Evolutionary conservation across 2,797 vertebrate genomes (phyloP), one percentile per base, ranked within the genome.

Genomic region (Urosaurus nigricauda): DNA sequence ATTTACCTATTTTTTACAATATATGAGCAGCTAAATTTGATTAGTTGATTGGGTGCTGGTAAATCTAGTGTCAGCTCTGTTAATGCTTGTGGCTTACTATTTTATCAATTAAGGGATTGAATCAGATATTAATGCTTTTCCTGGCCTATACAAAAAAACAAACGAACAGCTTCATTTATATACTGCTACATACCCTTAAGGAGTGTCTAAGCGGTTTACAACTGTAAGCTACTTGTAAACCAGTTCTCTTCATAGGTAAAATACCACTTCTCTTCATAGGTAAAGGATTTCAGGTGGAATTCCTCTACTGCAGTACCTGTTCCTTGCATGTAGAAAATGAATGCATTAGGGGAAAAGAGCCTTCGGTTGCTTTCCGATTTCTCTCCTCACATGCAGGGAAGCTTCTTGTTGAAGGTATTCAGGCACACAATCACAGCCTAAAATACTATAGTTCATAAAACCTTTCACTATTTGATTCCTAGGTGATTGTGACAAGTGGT

Each of bases 1-100:
- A 24, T 79, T 13, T 79, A 12, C 5, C 87, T 70, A 26, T 71
- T 26, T 84, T 83, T 92, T 82, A 35, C 0, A 9, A 51, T 84
- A 87, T 24, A 29, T 24, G 24, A 37, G 32, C 82, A 75, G 71
- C 4, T 24, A 74, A 3, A 56, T 87, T 80, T 86, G 47, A 86
- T 79, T 53, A 70, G 43, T 65, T 79, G 63, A 63, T 37, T 37
- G 12, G 60, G n/a, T n/a, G 7, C 24, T 47, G 26, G 17, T 24
- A 35, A 80, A 51, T 35, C 7, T 51, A 43, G 65, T 58, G 11
- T 29, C 4, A 13, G 7, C 71, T 73, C 29, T 85, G 12, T 32
- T 40, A 12, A 40, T 17, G 1, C 9, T 71, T 47, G 5, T 7
- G 32, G 19, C 32, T 60, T 47, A 12, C 53, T 85, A 35, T 71